Base-by-base conservation (phyloP, 2,888 invertebrate genomes). In the Ornithoptera priamus region DNA sequence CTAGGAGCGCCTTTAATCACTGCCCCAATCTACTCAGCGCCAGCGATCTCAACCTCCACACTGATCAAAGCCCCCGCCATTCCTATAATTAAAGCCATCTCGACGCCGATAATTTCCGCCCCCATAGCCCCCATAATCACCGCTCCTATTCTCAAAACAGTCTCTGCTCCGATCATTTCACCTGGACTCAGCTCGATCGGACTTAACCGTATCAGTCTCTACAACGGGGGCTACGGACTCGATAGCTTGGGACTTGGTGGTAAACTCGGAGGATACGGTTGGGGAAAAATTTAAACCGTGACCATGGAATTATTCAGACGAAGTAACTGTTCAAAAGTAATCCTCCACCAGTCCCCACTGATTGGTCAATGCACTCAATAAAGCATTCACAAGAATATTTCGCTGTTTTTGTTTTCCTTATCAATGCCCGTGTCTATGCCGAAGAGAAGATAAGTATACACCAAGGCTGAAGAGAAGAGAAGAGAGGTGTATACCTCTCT, bases 51-150 rank as follows among this genome's bases (percentile, higher is more conserved):
- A 53, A 81, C 85, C 50, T 85, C 87, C 12, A 89, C 85, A 77
- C 46, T 89, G 17, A 72, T 81, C 67, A 88, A 84, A 70, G 90
- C 89, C 0, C 85, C 89, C 20, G 88, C 89, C 1, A 89, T 91
- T 60, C 82, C 89, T 2, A 72, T 91, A 15, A 80, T 89, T 72
- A 84, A 74, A 62, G 85, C 87, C 17, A 75, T 81, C 4, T 77
- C 81, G 10, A 80, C 82, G 1, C 80, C 83, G 0, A 72, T 82
- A 17, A 72, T 80, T 72, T 65, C 76, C 7, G 71, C 70, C 3
- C 70, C 70, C 10, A 70, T 75, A 18, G 77, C 84, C 6, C 86
- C 88, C 6, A 75, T 87, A 4, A 72, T 83, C 42, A 78, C 80
- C 46, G 82, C 85, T 3, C 85, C 85, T 2, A 73, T 85, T 1